phyloP scores from a whole-genome alignment of 2,113 vertebrate genomes.

The Bambusicola thoracicus region DNA sequence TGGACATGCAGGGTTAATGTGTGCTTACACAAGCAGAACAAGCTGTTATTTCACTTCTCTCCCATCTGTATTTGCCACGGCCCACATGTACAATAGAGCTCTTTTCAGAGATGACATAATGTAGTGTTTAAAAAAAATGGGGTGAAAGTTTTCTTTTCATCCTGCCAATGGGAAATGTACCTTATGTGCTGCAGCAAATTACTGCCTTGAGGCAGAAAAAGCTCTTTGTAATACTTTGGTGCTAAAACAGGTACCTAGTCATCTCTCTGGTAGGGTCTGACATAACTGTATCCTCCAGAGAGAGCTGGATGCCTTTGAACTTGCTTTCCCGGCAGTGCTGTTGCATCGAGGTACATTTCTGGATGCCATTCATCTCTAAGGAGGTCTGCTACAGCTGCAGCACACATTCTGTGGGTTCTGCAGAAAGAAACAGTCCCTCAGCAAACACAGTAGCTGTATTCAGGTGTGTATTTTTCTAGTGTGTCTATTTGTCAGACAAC shows the following conservation, averaged over 20 bases:
- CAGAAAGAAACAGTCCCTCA: slow-evolving; percentile 19
- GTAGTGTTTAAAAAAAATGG: not conserved
- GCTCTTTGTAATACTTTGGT: slow-evolving; percentile 55
- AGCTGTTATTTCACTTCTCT: slow-evolving; percentile 29
- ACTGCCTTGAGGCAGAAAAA: slow-evolving; percentile 62
- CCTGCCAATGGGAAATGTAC: slow-evolving; percentile 34
- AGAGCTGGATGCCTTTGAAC: slow-evolving; percentile 58
- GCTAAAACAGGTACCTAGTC: slow-evolving; percentile 66
- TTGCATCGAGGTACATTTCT: not conserved
- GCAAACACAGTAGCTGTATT: slow-evolving; percentile 54
- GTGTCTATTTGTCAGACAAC: not conserved
- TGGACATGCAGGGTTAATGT: slow-evolving; percentile 11
- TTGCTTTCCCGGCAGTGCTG: not conserved
- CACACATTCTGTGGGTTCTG: not conserved
- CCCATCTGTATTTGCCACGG: not conserved
- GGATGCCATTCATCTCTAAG: slow-evolving; percentile 6
- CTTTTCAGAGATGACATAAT: slow-evolving; percentile 58
- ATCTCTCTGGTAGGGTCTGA: slow-evolving; percentile 39
- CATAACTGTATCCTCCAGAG: slow-evolving; percentile 49
- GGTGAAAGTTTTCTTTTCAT: slow-evolving; percentile 64
- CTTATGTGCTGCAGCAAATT: slow-evolving; percentile 55
- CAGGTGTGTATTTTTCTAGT: not conserved
- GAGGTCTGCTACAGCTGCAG: slow-evolving; percentile 35
- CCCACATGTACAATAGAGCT: slow-evolving; percentile 5
- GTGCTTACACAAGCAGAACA: slow-evolving; percentile 12